Percentiles rank a stretch among this genome's conserved stretches.
phyloP scores from a whole-genome alignment of 2,888 invertebrate genomes.

The Tubiluchus corallicola region DNA sequence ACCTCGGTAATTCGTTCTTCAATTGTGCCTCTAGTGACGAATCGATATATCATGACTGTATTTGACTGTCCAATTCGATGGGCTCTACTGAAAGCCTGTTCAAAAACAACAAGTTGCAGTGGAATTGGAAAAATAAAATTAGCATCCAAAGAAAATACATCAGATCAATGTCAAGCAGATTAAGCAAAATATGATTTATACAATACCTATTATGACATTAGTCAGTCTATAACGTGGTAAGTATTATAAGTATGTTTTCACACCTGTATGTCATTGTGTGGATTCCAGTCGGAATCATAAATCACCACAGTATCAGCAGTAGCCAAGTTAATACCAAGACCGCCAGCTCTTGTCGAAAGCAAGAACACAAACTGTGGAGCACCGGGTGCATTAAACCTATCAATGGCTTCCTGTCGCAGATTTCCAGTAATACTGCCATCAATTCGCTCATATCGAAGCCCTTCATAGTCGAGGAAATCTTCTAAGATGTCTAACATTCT shows the following conservation, averaged over 20 bases:
- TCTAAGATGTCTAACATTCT: conserved; percentile 99
- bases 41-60: conserved; percentile 98
- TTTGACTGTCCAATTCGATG: conserved; percentile 98
- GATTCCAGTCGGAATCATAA: conserved; percentile 99
- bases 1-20: conserved; percentile 94
- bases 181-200: too few relatives aligned
- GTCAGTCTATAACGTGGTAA: too few relatives aligned
- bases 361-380: conserved; percentile 86
- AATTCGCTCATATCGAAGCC: conserved; percentile 94
- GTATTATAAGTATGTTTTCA: too few relatives aligned
- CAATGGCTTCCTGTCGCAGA: conserved; percentile 91
- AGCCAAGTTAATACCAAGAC: conserved; percentile 93
- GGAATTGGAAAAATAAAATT: too few relatives aligned
- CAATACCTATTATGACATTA: too few relatives aligned
- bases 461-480: conserved; percentile 89
- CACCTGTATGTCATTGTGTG: conserved; percentile 90
- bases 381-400: conserved; percentile 91
- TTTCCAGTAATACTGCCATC: conserved; percentile 95
- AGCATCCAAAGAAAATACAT: too few relatives aligned
- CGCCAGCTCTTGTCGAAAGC: conserved; percentile 88
- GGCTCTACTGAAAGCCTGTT: conserved; percentile 76
- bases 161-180: too few relatives aligned
- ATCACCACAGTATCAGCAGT: conserved; percentile 98
- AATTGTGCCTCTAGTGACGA: conserved; percentile 94
- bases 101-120: too few relatives aligned